Evolutionary conservation across 1,140 invertebrate genomes (phyloP).

Genomic region (Drosophila obscura): DNA sequence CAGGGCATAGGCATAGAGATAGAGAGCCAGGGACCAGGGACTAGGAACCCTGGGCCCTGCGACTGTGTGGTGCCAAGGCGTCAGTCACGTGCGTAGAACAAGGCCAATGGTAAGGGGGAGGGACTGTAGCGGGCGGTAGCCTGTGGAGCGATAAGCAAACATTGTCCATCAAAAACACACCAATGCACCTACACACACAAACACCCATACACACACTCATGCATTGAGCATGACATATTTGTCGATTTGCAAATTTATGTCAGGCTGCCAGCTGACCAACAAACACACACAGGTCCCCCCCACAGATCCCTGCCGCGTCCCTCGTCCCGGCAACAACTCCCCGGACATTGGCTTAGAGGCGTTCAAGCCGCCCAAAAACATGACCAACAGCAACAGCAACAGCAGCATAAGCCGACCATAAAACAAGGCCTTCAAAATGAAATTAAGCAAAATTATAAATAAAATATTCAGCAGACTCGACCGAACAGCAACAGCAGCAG

Average conservation of each 20-base stretch:
- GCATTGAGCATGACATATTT: constrained; percentile 79
- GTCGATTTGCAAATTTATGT: constrained; percentile 81
- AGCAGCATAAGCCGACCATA: constrained; percentile 25
- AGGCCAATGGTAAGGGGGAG: background rate
- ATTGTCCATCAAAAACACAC: constrained; percentile 80
- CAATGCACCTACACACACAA: constrained; percentile 52
- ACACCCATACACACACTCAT: constrained; percentile 31
- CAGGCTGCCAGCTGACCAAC: constrained; percentile 21
- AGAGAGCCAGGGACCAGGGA: background rate
- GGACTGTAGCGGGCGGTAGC: constrained; percentile 2
- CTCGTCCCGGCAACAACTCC: constrained; percentile 7
- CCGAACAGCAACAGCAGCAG: background rate
- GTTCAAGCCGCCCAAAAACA: constrained; percentile 26
- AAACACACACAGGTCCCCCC: constrained; percentile 3
- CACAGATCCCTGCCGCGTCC: constrained; percentile 5
- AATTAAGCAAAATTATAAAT: constrained; percentile 72
- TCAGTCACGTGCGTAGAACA: constrained; percentile 61
- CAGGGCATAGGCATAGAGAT: background rate
- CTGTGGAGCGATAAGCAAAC: constrained; percentile 73
- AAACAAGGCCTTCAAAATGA: constrained; percentile 49
- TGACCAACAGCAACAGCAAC: constrained; percentile 1
- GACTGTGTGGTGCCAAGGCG: constrained; percentile 46
- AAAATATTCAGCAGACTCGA: constrained; percentile 20
- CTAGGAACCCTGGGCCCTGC: too few relatives aligned
- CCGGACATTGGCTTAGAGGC: constrained; percentile 43